These are phyloP conservation scores for Brachyptera risi DNA, from an alignment of 2,888 invertebrate genomes.

Conservation along the genomic window DNA sequence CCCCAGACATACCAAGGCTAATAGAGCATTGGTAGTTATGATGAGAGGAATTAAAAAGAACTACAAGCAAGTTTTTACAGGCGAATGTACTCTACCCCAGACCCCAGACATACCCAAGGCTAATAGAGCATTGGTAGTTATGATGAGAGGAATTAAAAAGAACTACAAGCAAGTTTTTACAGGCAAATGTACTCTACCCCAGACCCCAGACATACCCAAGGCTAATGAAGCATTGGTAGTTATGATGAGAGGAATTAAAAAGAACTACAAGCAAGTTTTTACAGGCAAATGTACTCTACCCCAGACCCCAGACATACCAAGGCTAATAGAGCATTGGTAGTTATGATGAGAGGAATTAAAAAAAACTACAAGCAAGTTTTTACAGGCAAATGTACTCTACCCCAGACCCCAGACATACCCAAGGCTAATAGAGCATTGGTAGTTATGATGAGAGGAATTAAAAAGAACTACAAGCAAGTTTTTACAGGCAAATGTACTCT, in stretches of 20 bases:
- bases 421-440: not conserved
- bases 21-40: slow-evolving; percentile 8
- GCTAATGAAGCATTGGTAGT: not conserved
- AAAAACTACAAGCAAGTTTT: slow-evolving; percentile 14
- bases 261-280: slow-evolving; percentile 15
- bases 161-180: slow-evolving; percentile 17
- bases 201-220: too few relatives aligned
- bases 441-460: slow-evolving; percentile 18
- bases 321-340: not conserved
- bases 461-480: slow-evolving; percentile 16
- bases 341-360: slow-evolving; percentile 20
- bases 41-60: slow-evolving; percentile 17
- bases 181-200: too few relatives aligned
- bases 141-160: slow-evolving; percentile 17
- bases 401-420: too few relatives aligned
- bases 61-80: slow-evolving; percentile 14
- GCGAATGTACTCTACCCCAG: too few relatives aligned
- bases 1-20: too few relatives aligned
- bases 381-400: too few relatives aligned
- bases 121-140: not conserved
- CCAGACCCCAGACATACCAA: too few relatives aligned
- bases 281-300: too few relatives aligned
- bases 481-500: too few relatives aligned
- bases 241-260: slow-evolving; percentile 19
- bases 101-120: too few relatives aligned